Evolutionary conservation across 2,888 invertebrate species (phyloP), one percentile per base, ranked within the genome.

Genomic region (Sminthurinus aureus): DNA sequence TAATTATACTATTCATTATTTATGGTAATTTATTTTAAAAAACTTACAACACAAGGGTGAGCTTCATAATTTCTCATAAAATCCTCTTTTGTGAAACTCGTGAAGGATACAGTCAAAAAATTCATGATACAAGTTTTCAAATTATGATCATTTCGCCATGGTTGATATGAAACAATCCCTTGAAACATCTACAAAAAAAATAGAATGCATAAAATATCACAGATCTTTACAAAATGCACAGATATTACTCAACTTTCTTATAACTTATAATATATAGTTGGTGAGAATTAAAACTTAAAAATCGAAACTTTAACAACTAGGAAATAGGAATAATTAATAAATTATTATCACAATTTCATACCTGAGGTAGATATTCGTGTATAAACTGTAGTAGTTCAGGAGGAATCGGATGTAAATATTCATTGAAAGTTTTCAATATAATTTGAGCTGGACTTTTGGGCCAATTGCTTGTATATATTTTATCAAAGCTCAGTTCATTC

Each of bases 11-110:
- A n/a, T 77, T 20, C 22, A 64, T 52, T 12, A 52, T 66, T n/a
- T n/a, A n/a, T n/a, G n/a, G n/a, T n/a, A n/a, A n/a, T n/a, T n/a
- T n/a, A n/a, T n/a, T n/a, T n/a, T n/a, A n/a, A 11, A 20, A 12
- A 50, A 78, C 18, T 78, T 81, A 86, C 85, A 18, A 83, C 22
- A 0, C 71, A 74, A 8, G 86, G 85, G 83, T 86, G 84, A 51
- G 74, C 71, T 20, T 85, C 79, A 12, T 64, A 71, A 22, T 79
- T 74, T 76, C 73, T 58, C 52, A 76, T 26, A 11, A 51, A 6
- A 22, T 52, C 26, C 11, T 66, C 52, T n/a, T 71, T 81, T 11
- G 79, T 38, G 74, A 83, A 87, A 0, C 82, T 83, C 9, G 84
- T 73, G 18, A 86, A 77, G 0, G 85, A 76, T 67, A 85, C 79